These are phyloP conservation scores for Agriotes lineatus DNA, from an alignment of 2,888 invertebrate genomes.

Conservation along the genomic window DNA sequence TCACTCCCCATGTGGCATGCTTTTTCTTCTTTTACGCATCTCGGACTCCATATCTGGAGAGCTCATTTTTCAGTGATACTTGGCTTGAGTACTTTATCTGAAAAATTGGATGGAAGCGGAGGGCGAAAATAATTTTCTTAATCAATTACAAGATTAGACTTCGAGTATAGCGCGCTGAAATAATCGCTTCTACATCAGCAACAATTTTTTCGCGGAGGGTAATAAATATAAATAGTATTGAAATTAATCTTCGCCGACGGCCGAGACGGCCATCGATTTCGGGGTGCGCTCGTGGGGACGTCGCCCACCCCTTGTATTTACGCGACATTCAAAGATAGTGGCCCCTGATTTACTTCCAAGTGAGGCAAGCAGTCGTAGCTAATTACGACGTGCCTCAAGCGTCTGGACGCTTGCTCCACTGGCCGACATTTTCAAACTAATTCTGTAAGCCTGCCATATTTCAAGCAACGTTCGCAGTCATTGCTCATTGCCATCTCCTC, in stretches of 20 bases:
- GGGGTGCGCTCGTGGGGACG: too few relatives aligned
- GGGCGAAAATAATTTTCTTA: conserved; percentile 17
- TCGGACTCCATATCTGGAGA: conserved; percentile 7
- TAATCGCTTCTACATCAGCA: conserved; percentile 12
- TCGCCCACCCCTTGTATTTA: too few relatives aligned
- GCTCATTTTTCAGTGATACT: conserved; percentile 31
- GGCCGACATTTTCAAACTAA: too few relatives aligned
- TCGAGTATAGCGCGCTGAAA: not conserved
- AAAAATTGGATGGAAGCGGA: conserved; percentile 15
- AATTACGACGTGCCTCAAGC: too few relatives aligned
- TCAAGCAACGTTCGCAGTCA: too few relatives aligned
- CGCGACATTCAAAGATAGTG: too few relatives aligned
- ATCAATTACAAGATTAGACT: conserved; percentile 21
- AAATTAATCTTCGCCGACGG: not conserved
- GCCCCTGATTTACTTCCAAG: too few relatives aligned
- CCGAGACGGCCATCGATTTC: too few relatives aligned
- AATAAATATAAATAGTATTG: conserved; percentile 15
- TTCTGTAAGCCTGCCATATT: too few relatives aligned
- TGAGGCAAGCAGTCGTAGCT: too few relatives aligned
- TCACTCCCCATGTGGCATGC: conserved; percentile 31
- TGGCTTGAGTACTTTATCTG: conserved; percentile 5
- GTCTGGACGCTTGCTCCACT: too few relatives aligned
- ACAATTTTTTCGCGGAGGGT: conserved; percentile 4
- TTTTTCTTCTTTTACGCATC: conserved; percentile 29
- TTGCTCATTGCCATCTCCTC: too few relatives aligned